Evolutionary conservation across 1,140 invertebrate genomes (phyloP), one percentile per base, ranked within the genome.

Genomic region (Trichogramma pretiosum): DNA sequence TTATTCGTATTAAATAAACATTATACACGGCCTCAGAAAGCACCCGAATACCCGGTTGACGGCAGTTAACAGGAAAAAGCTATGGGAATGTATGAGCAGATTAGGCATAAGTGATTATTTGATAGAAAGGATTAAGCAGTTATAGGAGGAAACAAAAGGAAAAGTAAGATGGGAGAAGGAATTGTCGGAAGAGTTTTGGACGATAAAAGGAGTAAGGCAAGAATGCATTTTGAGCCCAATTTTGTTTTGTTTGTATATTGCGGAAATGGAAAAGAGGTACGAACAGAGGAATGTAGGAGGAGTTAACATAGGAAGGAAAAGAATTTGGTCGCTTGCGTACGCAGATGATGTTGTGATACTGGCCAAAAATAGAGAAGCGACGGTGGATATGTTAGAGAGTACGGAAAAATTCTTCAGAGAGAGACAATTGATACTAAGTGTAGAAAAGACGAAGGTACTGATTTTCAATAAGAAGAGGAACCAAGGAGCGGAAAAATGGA

Each of bases 111-210:
- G n/a, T n/a, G n/a, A n/a, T n/a, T n/a, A n/a, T n/a, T n/a, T n/a
- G n/a, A n/a, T n/a, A n/a, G n/a, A n/a, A n/a, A n/a, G n/a, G n/a
- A n/a, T n/a, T n/a, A n/a, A n/a, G n/a, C n/a, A n/a, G n/a, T 43
- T n/a, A n/a, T n/a, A n/a, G n/a, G n/a, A n/a, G n/a, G 48, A 52
- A 44, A 52, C 45, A 1, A 48, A 48, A 34, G 48, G 39, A 32
- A 49, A 10, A 18, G 42, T 59, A 5, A 39, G 33, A 23, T 22
- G 42, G 2, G 41, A 50, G 32, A 33, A 54, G 13, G 46, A 45
- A n/a, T n/a, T n/a, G n/a, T n/a, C n/a, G n/a, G n/a, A n/a, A n/a
- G n/a, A n/a, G n/a, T n/a, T n/a, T n/a, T 46, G 36, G 42, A 50
- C 39, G 28, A 36, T 36, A 9, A 53, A 46, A 18, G 48, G 52